phyloP scores from a whole-genome alignment of 2,113 vertebrate genomes.

The Murina feae region DNA sequence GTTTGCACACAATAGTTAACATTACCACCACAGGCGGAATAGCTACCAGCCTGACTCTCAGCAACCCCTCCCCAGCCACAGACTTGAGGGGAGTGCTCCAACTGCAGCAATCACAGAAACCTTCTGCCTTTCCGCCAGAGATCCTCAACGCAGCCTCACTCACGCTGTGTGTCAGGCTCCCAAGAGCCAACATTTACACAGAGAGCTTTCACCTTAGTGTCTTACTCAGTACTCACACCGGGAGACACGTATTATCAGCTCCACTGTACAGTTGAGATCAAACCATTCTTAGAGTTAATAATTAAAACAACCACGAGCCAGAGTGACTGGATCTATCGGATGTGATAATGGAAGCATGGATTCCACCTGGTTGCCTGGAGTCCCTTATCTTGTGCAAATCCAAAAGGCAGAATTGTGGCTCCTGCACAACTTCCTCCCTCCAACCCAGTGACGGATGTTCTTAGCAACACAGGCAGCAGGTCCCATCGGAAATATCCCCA shows the following conservation, averaged over 20 bases:
- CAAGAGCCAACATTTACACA: neutral
- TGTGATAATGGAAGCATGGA: neutral
- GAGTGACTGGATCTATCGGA: neutral
- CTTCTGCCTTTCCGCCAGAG: neutral
- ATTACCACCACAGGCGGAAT: rapidly evolving
- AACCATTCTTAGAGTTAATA: slow-evolving; percentile 45
- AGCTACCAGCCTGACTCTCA: neutral
- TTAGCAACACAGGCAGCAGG: neutral
- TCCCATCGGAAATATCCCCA: neutral
- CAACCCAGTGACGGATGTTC: neutral
- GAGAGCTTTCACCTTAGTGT: neutral
- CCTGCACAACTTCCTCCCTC: neutral
- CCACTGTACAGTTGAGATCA: neutral
- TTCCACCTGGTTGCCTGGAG: neutral
- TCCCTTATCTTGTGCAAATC: slow-evolving; percentile 46
- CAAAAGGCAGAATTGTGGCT: neutral
- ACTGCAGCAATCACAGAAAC: no score
- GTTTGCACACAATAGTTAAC: neutral
- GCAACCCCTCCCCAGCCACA: neutral
- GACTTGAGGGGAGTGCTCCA: neutral
- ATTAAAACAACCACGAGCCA: slow-evolving; percentile 43
- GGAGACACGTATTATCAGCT: neutral
- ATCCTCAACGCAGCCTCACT: neutral
- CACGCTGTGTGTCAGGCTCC: neutral
- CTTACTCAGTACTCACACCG: neutral